A percentile compares a stretch with the other conserved stretches of the same genome.
Evolutionary conservation across 2,888 invertebrate species (phyloP).

Genomic region (Galeopsomyia nigrocyanea): DNA sequence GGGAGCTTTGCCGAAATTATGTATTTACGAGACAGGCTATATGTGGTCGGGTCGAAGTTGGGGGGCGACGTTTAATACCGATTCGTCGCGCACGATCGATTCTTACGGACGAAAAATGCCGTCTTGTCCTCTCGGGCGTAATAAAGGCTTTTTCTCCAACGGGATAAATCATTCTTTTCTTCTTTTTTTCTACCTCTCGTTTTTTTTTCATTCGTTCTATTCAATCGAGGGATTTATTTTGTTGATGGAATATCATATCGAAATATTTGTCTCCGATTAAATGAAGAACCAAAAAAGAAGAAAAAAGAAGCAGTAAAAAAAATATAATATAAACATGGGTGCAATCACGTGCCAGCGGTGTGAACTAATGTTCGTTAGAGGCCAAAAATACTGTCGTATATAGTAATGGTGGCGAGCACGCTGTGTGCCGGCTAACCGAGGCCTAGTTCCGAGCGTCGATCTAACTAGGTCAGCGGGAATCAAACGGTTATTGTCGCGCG

Average conservation of each 20-base stretch:
- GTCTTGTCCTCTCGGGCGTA: conserved; percentile 13
- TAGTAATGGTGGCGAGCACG: conserved; percentile 41
- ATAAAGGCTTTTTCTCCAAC: conserved; percentile 25
- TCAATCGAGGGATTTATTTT: too few relatives aligned
- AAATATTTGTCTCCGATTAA: too few relatives aligned
- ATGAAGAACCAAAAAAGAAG: too few relatives aligned
- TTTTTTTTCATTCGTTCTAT: background rate
- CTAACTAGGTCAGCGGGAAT: conserved; percentile 56
- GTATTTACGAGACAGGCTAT: conserved; percentile 43
- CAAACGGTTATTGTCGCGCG: conserved; percentile 61
- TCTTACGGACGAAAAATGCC: conserved; percentile 32
- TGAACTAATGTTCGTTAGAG: background rate
- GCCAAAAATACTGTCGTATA: conserved; percentile 18
- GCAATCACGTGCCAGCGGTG: conserved; percentile 19
- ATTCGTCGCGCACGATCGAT: conserved; percentile 49
- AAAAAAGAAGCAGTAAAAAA: too few relatives aligned
- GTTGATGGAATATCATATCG: too few relatives aligned
- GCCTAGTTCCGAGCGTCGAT: conserved; percentile 47
- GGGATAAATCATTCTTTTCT: conserved; percentile 26
- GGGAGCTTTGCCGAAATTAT: conserved; percentile 37
- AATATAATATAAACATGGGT: too few relatives aligned
- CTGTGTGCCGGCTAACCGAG: conserved; percentile 44
- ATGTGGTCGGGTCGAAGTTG: conserved; percentile 1
- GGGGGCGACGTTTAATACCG: conserved; percentile 27
- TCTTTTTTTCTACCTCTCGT: background rate